These are phyloP conservation scores for Metacarcinus magister DNA, from an alignment of 2,888 invertebrate species.

Conservation along the genomic window DNA sequence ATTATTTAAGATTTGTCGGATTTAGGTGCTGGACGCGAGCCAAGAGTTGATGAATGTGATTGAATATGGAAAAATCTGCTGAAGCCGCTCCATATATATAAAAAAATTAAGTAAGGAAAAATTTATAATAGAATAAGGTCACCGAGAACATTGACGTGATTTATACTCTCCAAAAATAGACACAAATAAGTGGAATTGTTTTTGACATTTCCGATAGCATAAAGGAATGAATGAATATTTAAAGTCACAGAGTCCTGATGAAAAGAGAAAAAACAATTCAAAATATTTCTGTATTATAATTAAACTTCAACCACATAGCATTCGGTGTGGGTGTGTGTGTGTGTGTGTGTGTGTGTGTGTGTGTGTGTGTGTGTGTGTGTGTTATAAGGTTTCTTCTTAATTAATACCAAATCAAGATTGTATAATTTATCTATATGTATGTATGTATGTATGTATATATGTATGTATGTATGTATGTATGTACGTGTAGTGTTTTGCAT, in stretches of 20 bases:
- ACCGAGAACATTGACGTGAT: no score
- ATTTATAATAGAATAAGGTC: no score
- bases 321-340: conserved; percentile 10
- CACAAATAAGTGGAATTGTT: no score
- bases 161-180: no score
- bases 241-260: no score
- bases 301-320: background rate
- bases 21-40: no score
- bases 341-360: conserved; percentile 48
- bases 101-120: background rate
- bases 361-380: conserved; percentile 34
- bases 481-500: background rate
- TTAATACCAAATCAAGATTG: conserved; percentile 27
- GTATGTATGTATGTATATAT: background rate
- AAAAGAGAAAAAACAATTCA: no score
- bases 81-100: background rate
- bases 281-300: background rate
- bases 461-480: background rate
- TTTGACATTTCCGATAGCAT: no score
- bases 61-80: background rate
- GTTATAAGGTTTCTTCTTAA: background rate
- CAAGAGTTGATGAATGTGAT: no score
- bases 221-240: no score
- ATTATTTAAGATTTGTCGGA: background rate
- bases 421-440: background rate